Conservation (phyloP, 2,888 invertebrate species). For the Gastracanthus pulcherrimus region DNA sequence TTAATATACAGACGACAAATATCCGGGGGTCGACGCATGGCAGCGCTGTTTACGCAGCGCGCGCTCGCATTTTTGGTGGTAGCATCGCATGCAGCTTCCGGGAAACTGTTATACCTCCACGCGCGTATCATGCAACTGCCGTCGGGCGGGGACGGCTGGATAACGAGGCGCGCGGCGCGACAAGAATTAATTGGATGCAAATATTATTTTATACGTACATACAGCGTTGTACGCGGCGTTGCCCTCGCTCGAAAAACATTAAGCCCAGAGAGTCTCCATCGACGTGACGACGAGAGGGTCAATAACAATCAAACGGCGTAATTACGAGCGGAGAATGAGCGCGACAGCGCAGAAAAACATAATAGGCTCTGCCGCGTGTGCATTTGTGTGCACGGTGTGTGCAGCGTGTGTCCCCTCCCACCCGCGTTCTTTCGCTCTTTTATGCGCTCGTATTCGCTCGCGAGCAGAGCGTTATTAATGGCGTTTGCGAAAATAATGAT, state of each 20-base stretch:
- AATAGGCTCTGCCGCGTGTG: not conserved
- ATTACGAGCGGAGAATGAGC: slow-evolving; percentile 28
- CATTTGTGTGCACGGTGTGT: too few species aligned
- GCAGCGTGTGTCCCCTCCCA: too few species aligned
- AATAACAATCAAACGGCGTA: slow-evolving; percentile 44
- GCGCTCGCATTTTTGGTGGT: not conserved
- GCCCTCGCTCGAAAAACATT: slow-evolving; percentile 14
- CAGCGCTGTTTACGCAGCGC: not conserved
- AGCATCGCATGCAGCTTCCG: not conserved
- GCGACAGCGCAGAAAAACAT: slow-evolving; percentile 32
- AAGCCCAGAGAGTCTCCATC: slow-evolving; percentile 1
- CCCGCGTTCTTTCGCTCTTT: not conserved
- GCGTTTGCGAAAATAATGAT: slow-evolving; percentile 25
- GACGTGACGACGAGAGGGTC: not conserved
- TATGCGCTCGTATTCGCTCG: not conserved
- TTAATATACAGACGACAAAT: not conserved
- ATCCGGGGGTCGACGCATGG: not conserved
- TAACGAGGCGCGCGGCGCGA: slow-evolving; percentile 9
- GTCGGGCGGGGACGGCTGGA: not conserved
- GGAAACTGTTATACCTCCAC: not conserved
- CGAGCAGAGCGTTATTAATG: slow-evolving; percentile 16
- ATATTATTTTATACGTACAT: slow-evolving; percentile 59
- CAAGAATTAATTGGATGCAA: slow-evolving; percentile 61
- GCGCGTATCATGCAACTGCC: not conserved
- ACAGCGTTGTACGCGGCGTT: too few species aligned